These are phyloP conservation scores for Planococcus citri DNA, from an alignment of 1,140 invertebrate genomes.

Conservation along the genomic window DNA sequence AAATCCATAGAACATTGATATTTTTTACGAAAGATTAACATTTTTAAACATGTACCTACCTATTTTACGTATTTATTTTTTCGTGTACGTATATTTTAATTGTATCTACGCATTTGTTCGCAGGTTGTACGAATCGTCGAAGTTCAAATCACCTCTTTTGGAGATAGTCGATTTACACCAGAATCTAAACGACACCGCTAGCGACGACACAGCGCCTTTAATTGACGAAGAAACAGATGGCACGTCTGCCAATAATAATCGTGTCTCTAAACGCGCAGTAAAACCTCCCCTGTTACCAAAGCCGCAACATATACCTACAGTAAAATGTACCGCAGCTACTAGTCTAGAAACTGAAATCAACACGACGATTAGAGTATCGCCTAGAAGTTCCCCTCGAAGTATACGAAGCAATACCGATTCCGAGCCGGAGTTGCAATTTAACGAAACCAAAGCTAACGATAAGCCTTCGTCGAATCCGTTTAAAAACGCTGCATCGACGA, in stretches of 20 bases:
- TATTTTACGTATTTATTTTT: too few relatives aligned
- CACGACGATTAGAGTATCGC: neutral
- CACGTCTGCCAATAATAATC: neutral
- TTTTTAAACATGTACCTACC: too few relatives aligned
- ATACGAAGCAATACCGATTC: too few relatives aligned
- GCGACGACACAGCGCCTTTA: neutral
- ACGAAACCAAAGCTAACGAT: neutral
- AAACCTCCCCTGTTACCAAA: conserved; percentile 11
- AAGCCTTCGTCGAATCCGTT: neutral
- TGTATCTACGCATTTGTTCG: neutral
- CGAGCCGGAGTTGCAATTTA: neutral
- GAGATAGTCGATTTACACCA: neutral
- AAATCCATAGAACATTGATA: too few relatives aligned
- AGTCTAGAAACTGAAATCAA: neutral
- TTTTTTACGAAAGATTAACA: too few relatives aligned
- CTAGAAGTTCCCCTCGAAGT: neutral
- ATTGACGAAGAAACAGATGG: neutral
- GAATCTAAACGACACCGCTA: neutral
- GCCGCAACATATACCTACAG: neutral
- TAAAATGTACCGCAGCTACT: neutral
- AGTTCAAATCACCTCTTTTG: neutral
- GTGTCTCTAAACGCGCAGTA: neutral
- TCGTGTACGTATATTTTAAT: too few relatives aligned
- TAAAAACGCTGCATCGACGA: neutral
- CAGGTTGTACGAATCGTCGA: neutral